A percentile compares a stretch with the other conserved stretches of the same genome.
phyloP scores from a whole-genome alignment of 2,113 vertebrate species.

The Grammomys surdaster region DNA sequence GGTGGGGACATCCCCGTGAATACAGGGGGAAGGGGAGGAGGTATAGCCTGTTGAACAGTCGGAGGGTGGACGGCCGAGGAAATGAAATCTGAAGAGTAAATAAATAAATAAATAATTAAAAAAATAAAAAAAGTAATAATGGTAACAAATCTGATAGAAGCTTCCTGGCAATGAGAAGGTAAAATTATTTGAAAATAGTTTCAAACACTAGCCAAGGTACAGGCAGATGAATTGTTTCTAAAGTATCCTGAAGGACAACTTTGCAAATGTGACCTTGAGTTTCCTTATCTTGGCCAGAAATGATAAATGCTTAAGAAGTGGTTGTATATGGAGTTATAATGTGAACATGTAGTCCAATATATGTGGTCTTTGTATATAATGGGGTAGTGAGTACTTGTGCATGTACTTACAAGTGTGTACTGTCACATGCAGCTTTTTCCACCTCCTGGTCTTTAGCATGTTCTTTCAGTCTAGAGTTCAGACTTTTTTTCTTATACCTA shows the following conservation, averaged over 20 bases:
- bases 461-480: neutral
- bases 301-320: neutral
- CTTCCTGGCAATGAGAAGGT: neutral
- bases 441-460: neutral
- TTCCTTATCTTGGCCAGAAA: neutral
- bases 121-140: neutral
- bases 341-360: neutral
- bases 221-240: neutral
- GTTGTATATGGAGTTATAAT: neutral
- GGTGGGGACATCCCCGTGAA: no score
- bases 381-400: no score
- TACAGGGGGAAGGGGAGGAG: no score
- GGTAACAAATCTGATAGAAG: slow-evolving; percentile 63
- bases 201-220: neutral
- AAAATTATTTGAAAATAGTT: slow-evolving; percentile 44
- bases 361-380: neutral
- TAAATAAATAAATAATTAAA: no score
- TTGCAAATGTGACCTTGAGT: neutral
- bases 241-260: neutral
- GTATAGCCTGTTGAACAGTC: no score
- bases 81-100: no score
- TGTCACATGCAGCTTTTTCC: neutral
- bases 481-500: no score
- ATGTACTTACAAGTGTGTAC: neutral
- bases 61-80: no score